phyloP scores from a whole-genome alignment of 1,140 invertebrate genomes.

The Drosophila ogumai region DNA sequence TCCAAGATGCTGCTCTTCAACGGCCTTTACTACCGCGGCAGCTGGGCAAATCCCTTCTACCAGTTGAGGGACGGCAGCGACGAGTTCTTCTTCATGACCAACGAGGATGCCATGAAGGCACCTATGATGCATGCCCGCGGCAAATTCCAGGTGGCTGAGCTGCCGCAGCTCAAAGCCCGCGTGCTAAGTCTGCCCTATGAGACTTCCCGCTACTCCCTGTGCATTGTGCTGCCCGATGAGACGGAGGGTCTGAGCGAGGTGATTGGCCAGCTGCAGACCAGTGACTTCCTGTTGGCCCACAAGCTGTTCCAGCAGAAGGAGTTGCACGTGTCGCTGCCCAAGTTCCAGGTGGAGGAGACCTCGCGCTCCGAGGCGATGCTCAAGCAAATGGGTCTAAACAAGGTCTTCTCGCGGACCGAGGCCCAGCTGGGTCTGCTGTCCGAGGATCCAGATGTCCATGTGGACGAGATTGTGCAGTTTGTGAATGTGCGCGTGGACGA shows the following conservation, averaged over 20 bases:
- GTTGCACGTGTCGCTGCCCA: conserved; percentile 72
- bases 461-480: conserved; percentile 88
- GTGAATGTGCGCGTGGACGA: conserved; percentile 87
- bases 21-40: conserved; percentile 87
- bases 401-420: conserved; percentile 86
- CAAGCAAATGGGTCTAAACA: conserved; percentile 86
- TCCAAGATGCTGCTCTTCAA: conserved; percentile 88
- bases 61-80: conserved; percentile 79
- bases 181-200: conserved; percentile 87
- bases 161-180: conserved; percentile 86
- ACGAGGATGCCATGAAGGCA: conserved; percentile 86
- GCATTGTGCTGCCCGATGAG: conserved; percentile 86
- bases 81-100: conserved; percentile 87
- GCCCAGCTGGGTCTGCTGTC: conserved; percentile 87
- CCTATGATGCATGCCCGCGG: conserved; percentile 87
- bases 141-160: conserved; percentile 85
- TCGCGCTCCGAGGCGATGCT: conserved; percentile 78
- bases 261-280: conserved; percentile 69
- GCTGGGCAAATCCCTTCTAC: conserved; percentile 72
- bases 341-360: conserved; percentile 80
- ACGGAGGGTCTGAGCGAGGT: conserved; percentile 85
- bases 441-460: conserved; percentile 85
- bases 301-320: conserved; percentile 61
- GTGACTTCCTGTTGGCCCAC: conserved; percentile 57
- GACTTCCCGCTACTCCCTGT: conserved; percentile 86